A percentile compares a stretch with the other conserved stretches of the same genome.
phyloP scores from a whole-genome alignment of 1,140 invertebrate genomes.

The Orius insidiosus region DNA sequence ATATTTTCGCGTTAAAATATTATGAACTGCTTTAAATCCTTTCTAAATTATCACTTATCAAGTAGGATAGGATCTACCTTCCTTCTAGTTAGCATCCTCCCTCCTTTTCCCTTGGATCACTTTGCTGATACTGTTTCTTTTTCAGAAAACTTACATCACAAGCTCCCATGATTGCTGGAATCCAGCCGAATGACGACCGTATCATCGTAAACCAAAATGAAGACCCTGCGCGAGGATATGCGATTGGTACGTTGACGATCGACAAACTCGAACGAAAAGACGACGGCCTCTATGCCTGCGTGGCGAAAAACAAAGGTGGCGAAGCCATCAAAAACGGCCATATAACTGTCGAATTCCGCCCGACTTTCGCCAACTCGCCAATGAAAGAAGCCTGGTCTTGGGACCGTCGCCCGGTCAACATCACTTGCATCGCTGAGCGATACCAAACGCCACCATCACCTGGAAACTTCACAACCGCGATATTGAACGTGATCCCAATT shows the following conservation, averaged over 20 bases:
- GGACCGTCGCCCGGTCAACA: slow-evolving; percentile 58
- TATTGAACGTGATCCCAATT: slow-evolving; percentile 28
- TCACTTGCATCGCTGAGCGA: slow-evolving; percentile 73
- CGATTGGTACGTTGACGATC: slow-evolving; percentile 44
- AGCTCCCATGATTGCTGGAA: slow-evolving; percentile 32
- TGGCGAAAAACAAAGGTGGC: slow-evolving; percentile 62
- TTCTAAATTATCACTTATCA: too few species aligned
- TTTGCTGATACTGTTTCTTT: slow-evolving; percentile 6
- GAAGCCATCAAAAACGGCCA: slow-evolving; percentile 58
- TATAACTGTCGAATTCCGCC: slow-evolving; percentile 58
- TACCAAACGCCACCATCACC: slow-evolving; percentile 79
- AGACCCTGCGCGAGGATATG: slow-evolving; percentile 38
- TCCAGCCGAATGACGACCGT: slow-evolving; percentile 37
- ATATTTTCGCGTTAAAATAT: too few species aligned
- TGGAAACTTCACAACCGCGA: slow-evolving; percentile 43
- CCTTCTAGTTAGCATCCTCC: too few species aligned
- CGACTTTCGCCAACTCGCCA: slow-evolving; percentile 47
- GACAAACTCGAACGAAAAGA: slow-evolving; percentile 42
- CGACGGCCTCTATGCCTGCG: slow-evolving; percentile 78
- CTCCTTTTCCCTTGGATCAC: too few species aligned
- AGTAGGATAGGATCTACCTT: too few species aligned
- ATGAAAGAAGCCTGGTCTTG: slow-evolving; percentile 64
- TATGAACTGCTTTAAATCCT: too few species aligned
- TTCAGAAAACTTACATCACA: slow-evolving; percentile 21
- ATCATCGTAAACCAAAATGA: slow-evolving; percentile 36